Evolutionary conservation across 2,113 vertebrate genomes (phyloP).

Genomic region (Alexandromys fortis): DNA sequence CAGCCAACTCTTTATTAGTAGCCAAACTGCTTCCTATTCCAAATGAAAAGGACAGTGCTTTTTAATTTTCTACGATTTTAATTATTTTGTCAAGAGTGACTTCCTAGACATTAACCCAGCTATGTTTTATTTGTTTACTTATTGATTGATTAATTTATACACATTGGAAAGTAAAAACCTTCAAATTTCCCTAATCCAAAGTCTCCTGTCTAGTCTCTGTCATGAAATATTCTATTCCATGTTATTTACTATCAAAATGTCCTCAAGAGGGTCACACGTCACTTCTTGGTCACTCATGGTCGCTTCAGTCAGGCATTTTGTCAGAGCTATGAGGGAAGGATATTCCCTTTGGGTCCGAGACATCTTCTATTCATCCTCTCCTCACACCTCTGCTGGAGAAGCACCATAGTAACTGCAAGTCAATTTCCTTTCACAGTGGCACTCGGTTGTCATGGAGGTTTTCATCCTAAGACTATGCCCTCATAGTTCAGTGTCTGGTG

Average conservation of each 20-base stretch:
- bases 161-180: background rate
- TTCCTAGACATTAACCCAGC: background rate
- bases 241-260: background rate
- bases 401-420: background rate
- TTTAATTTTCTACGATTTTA: background rate
- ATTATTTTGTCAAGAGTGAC: background rate
- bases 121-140: background rate
- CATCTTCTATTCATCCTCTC: background rate
- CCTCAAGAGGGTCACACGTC: background rate
- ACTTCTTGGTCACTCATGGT: background rate
- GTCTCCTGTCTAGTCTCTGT: background rate
- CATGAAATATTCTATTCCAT: background rate
- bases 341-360: background rate
- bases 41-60: background rate
- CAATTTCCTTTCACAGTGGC: background rate
- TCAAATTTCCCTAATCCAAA: background rate
- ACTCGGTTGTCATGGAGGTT: background rate
- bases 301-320: background rate
- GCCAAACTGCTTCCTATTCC: background rate
- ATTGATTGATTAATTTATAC: too few relatives aligned
- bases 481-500: background rate
- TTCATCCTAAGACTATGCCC: background rate
- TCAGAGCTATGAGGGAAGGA: background rate
- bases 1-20: background rate
- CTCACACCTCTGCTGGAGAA: background rate